A percentile compares a stretch with the other conserved stretches of the same genome.
phyloP scores from a whole-genome alignment of 1,140 invertebrate species.

The Luehdorfia chinensis region DNA sequence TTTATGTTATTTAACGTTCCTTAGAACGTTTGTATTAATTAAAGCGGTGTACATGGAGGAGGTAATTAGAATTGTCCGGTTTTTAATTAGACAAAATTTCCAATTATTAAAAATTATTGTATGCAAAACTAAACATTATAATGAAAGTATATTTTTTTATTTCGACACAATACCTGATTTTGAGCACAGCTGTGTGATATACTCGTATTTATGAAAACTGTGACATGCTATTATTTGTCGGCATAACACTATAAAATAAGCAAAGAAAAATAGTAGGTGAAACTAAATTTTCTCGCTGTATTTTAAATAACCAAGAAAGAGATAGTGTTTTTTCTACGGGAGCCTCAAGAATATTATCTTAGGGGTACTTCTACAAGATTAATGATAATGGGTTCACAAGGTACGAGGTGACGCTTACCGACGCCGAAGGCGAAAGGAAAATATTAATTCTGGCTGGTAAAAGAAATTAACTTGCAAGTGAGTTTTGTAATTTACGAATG shows the following conservation, averaged over 20 bases:
- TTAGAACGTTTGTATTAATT: background rate
- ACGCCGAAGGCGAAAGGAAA: slow-evolving; percentile 29
- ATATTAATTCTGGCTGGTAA: slow-evolving; percentile 32
- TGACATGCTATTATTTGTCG: too few relatives aligned
- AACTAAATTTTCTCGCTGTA: too few relatives aligned
- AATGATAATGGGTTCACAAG: slow-evolving; percentile 46
- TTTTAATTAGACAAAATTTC: too few relatives aligned
- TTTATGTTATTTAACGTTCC: slow-evolving; percentile 7
- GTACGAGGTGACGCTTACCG: slow-evolving; percentile 33
- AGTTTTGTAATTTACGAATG: slow-evolving; percentile 14
- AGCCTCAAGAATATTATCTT: slow-evolving; percentile 39
- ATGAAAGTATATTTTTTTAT: too few relatives aligned
- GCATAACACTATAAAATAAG: too few relatives aligned
- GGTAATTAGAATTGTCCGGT: too few relatives aligned
- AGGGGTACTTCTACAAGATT: slow-evolving; percentile 36
- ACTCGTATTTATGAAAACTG: too few relatives aligned
- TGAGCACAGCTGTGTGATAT: too few relatives aligned
- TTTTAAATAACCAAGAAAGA: slow-evolving; percentile 23
- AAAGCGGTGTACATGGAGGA: background rate
- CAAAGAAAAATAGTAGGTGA: too few relatives aligned
- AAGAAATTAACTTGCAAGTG: slow-evolving; percentile 11
- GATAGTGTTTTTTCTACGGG: slow-evolving; percentile 36
- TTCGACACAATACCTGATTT: too few relatives aligned
- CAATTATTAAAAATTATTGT: too few relatives aligned
- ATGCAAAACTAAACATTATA: too few relatives aligned